Evolutionary conservation across 2,113 vertebrate species (phyloP).

Genomic region (Hystrix brachyura): DNA sequence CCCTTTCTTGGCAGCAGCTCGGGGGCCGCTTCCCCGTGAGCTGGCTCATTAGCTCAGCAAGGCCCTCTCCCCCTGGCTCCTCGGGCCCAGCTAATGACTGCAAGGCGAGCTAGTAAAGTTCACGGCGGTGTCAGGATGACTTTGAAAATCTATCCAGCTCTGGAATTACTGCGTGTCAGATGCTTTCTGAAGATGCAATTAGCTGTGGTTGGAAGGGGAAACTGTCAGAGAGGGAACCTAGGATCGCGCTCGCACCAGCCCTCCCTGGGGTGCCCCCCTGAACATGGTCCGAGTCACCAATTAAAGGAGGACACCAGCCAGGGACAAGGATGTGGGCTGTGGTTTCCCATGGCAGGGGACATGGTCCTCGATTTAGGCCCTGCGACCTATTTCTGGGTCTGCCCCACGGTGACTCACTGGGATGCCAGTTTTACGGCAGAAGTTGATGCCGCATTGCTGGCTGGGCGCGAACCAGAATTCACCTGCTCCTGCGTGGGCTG

Average conservation of each 20-base stretch:
- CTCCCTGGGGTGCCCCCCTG: neutral
- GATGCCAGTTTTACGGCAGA: accelerated
- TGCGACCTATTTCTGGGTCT: neutral
- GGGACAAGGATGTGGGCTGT: too few relatives aligned
- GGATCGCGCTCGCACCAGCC: accelerated
- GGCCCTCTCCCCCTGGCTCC: neutral
- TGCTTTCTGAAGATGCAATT: neutral
- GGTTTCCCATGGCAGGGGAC: neutral
- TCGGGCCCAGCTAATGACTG: neutral
- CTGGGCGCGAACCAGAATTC: accelerated
- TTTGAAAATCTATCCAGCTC: neutral
- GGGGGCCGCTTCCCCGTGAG: accelerated
- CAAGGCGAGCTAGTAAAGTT: neutral
- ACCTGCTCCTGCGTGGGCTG: neutral
- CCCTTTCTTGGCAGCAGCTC: neutral
- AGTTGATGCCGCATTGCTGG: accelerated
- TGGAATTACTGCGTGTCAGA: neutral
- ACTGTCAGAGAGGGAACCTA: too few relatives aligned
- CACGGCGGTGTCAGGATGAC: accelerated
- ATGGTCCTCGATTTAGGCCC: accelerated
- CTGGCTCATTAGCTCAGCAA: neutral
- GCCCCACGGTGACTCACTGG: accelerated
- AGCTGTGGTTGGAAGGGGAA: neutral
- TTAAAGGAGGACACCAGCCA: accelerated
- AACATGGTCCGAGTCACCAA: accelerated